A percentile compares a stretch with the other conserved stretches of the same genome.
Conservation (phyloP, 2,113 vertebrate species). For the Chionis minor region DNA sequence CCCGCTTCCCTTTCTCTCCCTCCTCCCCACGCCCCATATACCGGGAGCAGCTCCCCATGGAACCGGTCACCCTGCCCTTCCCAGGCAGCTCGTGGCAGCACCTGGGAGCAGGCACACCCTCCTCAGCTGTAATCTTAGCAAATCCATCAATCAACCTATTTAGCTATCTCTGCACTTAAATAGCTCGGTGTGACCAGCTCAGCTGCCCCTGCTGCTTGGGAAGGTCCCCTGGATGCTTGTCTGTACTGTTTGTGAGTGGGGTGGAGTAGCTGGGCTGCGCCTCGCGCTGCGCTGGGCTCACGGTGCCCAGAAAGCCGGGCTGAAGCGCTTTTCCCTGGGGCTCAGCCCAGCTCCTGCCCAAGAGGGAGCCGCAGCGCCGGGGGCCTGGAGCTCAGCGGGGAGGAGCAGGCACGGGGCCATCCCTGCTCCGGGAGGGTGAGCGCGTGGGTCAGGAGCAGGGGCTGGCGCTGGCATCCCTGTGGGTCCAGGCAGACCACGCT, state of each 20-base stretch:
- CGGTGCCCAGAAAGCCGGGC: accelerated
- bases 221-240: accelerated
- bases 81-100: background rate
- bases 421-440: accelerated
- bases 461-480: accelerated
- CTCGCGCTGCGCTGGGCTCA: background rate
- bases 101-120: background rate
- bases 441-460: background rate
- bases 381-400: background rate
- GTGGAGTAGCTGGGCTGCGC: accelerated
- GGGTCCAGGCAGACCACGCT: background rate
- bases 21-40: accelerated
- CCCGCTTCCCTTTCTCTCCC: no score
- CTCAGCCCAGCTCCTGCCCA: background rate
- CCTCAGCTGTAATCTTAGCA: background rate
- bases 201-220: background rate
- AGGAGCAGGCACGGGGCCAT: accelerated
- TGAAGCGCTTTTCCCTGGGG: background rate
- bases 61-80: background rate
- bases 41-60: background rate
- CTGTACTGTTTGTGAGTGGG: accelerated
- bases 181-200: background rate
- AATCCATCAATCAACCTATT: background rate
- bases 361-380: accelerated
- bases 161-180: background rate